Conservation (phyloP, 2,797 vertebrate species). For the Cetoscarus ocellatus region DNA sequence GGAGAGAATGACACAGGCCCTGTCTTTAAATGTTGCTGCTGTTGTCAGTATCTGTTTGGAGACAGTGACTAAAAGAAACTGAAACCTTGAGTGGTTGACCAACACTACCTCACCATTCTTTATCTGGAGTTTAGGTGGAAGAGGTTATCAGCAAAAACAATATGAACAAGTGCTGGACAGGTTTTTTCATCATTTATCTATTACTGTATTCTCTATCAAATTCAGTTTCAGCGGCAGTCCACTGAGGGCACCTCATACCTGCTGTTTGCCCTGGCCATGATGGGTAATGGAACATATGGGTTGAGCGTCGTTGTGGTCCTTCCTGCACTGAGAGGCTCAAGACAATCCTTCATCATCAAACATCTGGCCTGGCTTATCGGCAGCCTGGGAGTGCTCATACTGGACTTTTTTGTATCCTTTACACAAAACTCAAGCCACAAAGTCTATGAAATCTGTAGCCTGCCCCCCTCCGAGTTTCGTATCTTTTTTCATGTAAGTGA, state of each 20-base stretch:
- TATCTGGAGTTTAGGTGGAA: neutral
- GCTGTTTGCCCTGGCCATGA: slow-evolving; percentile 77
- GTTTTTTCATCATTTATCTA: neutral
- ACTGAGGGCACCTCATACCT: slow-evolving; percentile 82
- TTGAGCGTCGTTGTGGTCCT: slow-evolving; percentile 80
- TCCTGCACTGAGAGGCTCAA: slow-evolving; percentile 63
- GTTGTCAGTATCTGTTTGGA: slow-evolving; percentile 10
- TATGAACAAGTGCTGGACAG: neutral
- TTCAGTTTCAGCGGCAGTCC: slow-evolving; percentile 78
- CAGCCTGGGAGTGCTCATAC: slow-evolving; percentile 82
- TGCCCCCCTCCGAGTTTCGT: too few species aligned
- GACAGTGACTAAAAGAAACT: slow-evolving; percentile 12
- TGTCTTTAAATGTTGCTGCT: slow-evolving; percentile 4
- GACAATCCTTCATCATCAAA: slow-evolving; percentile 71
- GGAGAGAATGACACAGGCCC: too few species aligned
- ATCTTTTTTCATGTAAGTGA: too few species aligned
- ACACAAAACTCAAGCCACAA: neutral
- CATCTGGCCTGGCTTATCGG: slow-evolving; percentile 84
- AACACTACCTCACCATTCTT: neutral
- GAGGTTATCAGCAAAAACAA: neutral
- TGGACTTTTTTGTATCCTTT: slow-evolving; percentile 84
- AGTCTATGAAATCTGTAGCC: neutral
- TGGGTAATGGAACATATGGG: slow-evolving; percentile 79
- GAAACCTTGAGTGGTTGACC: slow-evolving; percentile 9
- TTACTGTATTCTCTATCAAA: neutral